A percentile compares a stretch with the other conserved stretches of the same genome.
Evolutionary conservation across 1,140 invertebrate genomes (phyloP).

Genomic region (Gonioctena quinquepunctata): DNA sequence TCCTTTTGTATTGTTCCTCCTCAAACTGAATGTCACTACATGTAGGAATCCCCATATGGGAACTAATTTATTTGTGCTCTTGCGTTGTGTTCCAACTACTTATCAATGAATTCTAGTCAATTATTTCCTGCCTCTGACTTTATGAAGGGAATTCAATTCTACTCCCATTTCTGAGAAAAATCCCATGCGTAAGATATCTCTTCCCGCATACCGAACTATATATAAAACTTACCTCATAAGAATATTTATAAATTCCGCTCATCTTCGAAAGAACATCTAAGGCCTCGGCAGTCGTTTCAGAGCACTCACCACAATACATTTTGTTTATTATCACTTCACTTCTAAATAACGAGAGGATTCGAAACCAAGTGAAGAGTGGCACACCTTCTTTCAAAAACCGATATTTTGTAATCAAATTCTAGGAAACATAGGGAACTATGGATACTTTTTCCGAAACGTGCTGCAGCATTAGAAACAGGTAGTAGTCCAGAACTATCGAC

Average conservation of each 20-base stretch:
- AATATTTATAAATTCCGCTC: constrained; percentile 30
- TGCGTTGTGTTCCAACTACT: too few relatives aligned
- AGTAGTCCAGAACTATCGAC: background rate
- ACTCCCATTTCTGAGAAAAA: too few relatives aligned
- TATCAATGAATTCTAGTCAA: too few relatives aligned
- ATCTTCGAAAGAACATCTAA: constrained; percentile 28
- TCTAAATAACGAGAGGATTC: background rate
- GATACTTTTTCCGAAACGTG: too few relatives aligned
- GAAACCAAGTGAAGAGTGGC: background rate
- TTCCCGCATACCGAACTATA: background rate
- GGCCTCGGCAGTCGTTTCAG: constrained; percentile 26
- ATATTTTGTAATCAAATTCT: background rate
- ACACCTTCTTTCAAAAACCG: background rate
- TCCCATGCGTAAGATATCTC: too few relatives aligned
- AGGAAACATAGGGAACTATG: background rate
- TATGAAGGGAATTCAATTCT: too few relatives aligned
- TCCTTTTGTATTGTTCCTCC: too few relatives aligned
- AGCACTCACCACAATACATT: constrained; percentile 33
- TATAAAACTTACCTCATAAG: constrained; percentile 31
- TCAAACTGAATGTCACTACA: too few relatives aligned
- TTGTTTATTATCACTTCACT: background rate
- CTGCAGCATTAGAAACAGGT: background rate
- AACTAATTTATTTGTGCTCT: too few relatives aligned
- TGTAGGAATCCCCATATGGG: too few relatives aligned
- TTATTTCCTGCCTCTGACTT: too few relatives aligned